Evolutionary conservation across 2,888 invertebrate genomes (phyloP).

Genomic region (Temnothorax rugatulus): DNA sequence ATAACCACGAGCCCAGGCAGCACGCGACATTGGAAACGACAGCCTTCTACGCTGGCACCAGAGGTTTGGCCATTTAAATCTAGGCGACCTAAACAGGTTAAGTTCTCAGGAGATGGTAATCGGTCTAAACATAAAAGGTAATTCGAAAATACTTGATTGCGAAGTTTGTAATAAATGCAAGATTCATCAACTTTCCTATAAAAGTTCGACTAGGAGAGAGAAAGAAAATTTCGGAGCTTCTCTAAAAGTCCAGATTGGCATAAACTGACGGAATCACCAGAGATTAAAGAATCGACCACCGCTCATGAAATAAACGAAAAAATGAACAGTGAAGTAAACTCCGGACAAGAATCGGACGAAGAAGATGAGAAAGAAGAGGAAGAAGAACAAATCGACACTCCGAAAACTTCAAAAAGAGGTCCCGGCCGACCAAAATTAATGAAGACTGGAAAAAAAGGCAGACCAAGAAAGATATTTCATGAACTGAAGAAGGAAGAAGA

Average conservation of each 20-base stretch:
- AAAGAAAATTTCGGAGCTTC: neutral
- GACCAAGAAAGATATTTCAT: neutral
- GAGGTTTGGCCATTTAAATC: constrained; percentile 67
- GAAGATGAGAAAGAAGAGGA: neutral
- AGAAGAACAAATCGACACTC: neutral
- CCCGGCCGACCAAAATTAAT: constrained; percentile 10
- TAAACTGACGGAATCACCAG: neutral
- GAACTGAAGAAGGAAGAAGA: neutral
- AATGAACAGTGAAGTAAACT: neutral
- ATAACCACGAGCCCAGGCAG: neutral
- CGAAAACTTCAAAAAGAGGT: neutral
- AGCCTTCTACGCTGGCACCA: constrained; percentile 63
- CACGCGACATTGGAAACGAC: neutral
- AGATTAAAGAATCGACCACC: neutral
- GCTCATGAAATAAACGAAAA: neutral
- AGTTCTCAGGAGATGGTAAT: constrained; percentile 53
- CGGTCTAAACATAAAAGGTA: constrained; percentile 51
- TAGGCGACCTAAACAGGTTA: constrained; percentile 63
- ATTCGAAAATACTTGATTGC: constrained; percentile 31
- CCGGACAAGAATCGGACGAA: neutral
- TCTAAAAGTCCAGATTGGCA: neutral
- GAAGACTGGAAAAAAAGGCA: neutral
- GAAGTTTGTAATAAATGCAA: constrained; percentile 58
- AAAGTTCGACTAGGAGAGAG: constrained; percentile 14
- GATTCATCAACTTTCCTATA: constrained; percentile 59